A percentile compares a stretch with the other conserved stretches of the same genome.
Conservation (phyloP, 2,113 vertebrate genomes). For the Brachyistius frenatus region DNA sequence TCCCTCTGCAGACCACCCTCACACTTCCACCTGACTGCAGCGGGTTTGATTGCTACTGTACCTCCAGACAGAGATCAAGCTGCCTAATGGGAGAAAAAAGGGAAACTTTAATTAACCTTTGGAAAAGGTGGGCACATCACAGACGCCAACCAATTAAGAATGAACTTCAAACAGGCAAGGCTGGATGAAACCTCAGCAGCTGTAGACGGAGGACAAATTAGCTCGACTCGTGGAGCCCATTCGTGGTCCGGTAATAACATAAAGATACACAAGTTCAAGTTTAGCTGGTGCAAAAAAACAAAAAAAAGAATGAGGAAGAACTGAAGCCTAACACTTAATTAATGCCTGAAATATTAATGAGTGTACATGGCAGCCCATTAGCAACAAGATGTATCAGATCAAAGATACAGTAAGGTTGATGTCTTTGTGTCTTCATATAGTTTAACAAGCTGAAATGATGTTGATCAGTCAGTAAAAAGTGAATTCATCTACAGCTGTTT, state of each 20-base stretch:
- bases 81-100: conserved; percentile 48
- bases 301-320: not conserved
- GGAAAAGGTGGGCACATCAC: conserved; percentile 60
- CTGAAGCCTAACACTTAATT: not conserved
- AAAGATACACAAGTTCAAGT: not conserved
- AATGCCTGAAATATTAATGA: not conserved
- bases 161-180: conserved; percentile 56
- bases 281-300: not conserved
- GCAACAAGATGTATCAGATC: too few relatives aligned
- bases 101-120: conserved; percentile 77
- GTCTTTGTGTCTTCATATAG: too few relatives aligned
- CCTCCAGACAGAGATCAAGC: conserved; percentile 43
- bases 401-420: too few relatives aligned
- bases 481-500: too few relatives aligned
- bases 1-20: conserved; percentile 20
- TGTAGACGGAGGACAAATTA: conserved; percentile 32
- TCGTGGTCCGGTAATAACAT: conserved; percentile 14
- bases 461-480: too few relatives aligned
- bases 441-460: too few relatives aligned
- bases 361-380: too few relatives aligned
- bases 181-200: conserved; percentile 37
- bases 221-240: conserved; percentile 10
- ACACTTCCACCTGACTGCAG: not conserved
- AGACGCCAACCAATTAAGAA: conserved; percentile 68
- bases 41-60: conserved; percentile 28